Base-by-base conservation (phyloP, 92 coral and sea anemone genomes). In the Paragorgia papillata region DNA sequence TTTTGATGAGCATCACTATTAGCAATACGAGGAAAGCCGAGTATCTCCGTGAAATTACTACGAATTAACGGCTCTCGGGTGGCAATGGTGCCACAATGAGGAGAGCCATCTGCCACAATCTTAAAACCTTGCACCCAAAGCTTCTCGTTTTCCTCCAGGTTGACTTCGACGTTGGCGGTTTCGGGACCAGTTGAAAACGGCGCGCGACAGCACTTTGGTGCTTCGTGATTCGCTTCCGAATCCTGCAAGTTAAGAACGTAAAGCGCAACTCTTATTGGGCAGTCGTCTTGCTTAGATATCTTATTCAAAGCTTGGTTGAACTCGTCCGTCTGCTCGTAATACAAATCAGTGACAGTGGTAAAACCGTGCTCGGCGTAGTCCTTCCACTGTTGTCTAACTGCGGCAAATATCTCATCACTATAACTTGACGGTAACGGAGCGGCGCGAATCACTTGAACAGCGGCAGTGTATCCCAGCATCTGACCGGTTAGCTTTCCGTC, bases 21-120 rank as follows among this genome's bases (percentile, higher is more conserved):
- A 14, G 91, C 88, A 13, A 84, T 29, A 0, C 85, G 73, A 0
- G 88, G 91, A 32, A 90, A 90, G 15, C 85, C 87, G 30, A 90
- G 85, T 18, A 29, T 77, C 34, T 82, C 56, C 9, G 96, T 84
- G 41, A 82, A 28, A 28, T 88, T 54, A 54, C 70, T 84, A 2
- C 75, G 68, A 5, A 87, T 70, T 41, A 30, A 90, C 2, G 96
- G 89, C 22, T 87, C 89, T 20, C 82, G 68, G 12, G 80, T 65
- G 22, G 96, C 96, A 28, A 74, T 69, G 0, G 96, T 81, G 0
- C 91, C 96, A 64, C 91, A 81, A 26, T 87, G 96, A 14, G 96
- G 96, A 14, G 96, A 90, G 12, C 96, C 96, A 68, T 90, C 96
- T 44, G 57, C 65, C 18, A 85, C 13, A 58, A 90, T 63, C 76